phyloP scores from a whole-genome alignment of 2,888 invertebrate genomes.

The Agonopterix alstromeriana region DNA sequence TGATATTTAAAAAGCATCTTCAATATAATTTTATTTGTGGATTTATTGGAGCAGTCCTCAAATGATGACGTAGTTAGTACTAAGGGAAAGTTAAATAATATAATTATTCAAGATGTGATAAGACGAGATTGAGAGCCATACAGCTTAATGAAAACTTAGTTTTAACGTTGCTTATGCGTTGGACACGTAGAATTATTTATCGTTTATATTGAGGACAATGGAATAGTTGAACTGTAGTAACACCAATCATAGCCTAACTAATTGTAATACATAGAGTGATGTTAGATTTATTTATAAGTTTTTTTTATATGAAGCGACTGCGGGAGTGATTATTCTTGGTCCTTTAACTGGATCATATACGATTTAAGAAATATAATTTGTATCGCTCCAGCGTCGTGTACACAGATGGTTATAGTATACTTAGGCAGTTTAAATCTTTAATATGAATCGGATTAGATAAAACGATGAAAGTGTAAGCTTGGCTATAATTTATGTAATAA shows the following conservation, averaged over 20 bases:
- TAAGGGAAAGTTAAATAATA: not conserved
- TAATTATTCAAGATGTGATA: conserved; percentile 1
- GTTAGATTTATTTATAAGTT: conserved; percentile 69
- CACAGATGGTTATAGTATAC: conserved; percentile 46
- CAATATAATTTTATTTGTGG: too few relatives aligned
- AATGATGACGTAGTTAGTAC: too few relatives aligned
- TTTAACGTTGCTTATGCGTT: conserved; percentile 49
- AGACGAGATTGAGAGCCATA: conserved; percentile 29
- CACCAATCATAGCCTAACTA: conserved; percentile 73
- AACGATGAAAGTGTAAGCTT: conserved; percentile 71
- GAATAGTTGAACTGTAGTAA: conserved; percentile 62
- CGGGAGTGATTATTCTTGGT: conserved; percentile 21
- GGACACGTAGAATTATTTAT: conserved; percentile 29
- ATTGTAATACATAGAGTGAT: conserved; percentile 66
- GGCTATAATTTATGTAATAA: conserved; percentile 76
- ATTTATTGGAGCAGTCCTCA: too few relatives aligned
- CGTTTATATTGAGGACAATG: conserved; percentile 33
- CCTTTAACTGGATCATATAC: conserved; percentile 11
- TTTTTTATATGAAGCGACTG: conserved; percentile 52
- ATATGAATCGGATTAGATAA: conserved; percentile 59
- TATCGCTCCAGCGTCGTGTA: conserved; percentile 38
- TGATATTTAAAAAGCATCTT: too few relatives aligned
- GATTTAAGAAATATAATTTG: conserved; percentile 14
- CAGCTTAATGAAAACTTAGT: conserved; percentile 30
- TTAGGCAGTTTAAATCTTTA: conserved; percentile 63